These are phyloP conservation scores for Anolis apletophallus DNA, from an alignment of 2,797 vertebrate genomes.

Conservation along the genomic window DNA sequence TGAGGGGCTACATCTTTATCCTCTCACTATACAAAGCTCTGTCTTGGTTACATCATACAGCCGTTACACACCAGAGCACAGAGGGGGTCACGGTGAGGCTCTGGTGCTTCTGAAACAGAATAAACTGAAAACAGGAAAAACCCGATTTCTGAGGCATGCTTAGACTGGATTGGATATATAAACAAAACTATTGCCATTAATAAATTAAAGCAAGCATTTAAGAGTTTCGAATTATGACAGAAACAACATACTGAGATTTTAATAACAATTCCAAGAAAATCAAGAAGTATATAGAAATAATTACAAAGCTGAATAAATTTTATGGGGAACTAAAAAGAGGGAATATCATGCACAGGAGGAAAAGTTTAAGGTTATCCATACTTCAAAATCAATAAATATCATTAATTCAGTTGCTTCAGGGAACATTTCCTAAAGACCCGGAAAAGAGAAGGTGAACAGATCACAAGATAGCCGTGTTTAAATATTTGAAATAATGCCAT, in stretches of 20 bases:
- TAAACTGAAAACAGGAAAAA: neutral
- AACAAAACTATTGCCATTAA: neutral
- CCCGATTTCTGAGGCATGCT: neutral
- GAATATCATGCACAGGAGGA: neutral
- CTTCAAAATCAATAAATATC: neutral
- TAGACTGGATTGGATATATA: neutral
- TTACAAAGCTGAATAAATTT: neutral
- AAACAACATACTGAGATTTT: neutral
- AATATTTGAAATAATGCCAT: too few species aligned
- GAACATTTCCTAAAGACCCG: neutral
- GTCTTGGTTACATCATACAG: neutral
- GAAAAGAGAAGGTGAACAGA: too few species aligned
- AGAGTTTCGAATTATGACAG: neutral
- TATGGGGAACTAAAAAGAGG: neutral
- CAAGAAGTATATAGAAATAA: too few species aligned
- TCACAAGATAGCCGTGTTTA: too few species aligned
- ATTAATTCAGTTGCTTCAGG: neutral
- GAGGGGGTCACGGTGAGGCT: neutral
- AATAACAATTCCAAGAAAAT: neutral
- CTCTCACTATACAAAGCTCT: neutral
- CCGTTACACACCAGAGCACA: neutral
- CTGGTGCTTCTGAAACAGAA: neutral
- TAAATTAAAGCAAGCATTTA: neutral
- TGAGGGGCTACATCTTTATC: neutral
- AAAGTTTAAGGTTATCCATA: too few species aligned